Conservation (phyloP, 2,888 invertebrate species). For the Tromatobia lineatoria region DNA sequence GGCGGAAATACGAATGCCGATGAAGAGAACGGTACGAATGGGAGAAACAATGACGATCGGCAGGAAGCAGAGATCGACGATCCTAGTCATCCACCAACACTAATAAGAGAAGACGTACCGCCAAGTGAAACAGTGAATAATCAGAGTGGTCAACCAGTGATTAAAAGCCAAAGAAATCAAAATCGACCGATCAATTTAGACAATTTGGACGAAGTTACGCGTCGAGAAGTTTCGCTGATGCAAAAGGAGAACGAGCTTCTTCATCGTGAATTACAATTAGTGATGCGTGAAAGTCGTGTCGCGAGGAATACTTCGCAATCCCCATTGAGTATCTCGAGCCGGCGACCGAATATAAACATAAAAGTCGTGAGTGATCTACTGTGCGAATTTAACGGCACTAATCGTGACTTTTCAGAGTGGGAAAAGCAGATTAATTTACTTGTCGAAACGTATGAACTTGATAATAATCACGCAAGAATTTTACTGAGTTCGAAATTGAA, state of each 20-base stretch:
- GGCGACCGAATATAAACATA: neutral
- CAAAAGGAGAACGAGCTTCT: neutral
- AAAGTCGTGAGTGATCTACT: slow-evolving; percentile 55
- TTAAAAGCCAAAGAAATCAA: neutral
- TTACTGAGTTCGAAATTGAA: slow-evolving; percentile 59
- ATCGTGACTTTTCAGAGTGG: slow-evolving; percentile 50
- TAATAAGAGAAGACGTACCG: neutral
- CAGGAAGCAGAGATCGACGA: neutral
- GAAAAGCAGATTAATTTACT: slow-evolving; percentile 53
- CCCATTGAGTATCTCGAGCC: neutral
- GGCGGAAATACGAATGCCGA: neutral
- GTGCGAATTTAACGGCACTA: slow-evolving; percentile 56
- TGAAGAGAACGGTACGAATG: neutral
- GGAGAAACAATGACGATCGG: neutral
- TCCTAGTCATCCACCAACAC: neutral
- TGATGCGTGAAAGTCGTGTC: neutral
- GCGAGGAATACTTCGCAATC: neutral
- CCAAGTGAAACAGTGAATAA: neutral
- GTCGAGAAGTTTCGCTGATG: neutral
- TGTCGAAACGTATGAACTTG: slow-evolving; percentile 49
- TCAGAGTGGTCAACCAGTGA: neutral
- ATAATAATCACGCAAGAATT: slow-evolving; percentile 46
- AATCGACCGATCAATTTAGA: neutral
- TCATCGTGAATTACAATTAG: neutral
- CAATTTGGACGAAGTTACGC: neutral